phyloP scores from a whole-genome alignment of 2,113 vertebrate genomes.

The Nycticorax nycticorax region DNA sequence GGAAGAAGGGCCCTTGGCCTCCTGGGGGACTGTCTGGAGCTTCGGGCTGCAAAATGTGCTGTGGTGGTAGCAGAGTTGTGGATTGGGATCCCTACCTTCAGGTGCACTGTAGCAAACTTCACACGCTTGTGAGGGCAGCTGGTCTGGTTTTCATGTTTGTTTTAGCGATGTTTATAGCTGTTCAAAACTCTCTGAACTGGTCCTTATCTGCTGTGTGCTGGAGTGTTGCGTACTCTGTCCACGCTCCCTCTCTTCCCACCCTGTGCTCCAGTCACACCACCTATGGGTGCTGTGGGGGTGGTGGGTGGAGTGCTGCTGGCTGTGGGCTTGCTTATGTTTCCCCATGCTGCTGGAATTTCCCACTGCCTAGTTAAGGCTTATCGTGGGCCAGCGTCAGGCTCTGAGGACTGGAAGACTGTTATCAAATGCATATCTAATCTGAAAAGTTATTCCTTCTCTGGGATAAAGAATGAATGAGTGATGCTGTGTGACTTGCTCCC shows the following conservation, averaged over 20 bases:
- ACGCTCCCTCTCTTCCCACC: neutral
- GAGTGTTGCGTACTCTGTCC: neutral
- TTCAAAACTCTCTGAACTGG: neutral
- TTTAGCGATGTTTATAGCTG: neutral
- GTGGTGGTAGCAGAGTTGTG: neutral
- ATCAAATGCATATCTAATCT: neutral
- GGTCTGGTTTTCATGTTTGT: neutral
- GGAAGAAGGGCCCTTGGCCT: neutral
- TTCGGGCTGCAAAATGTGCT: neutral
- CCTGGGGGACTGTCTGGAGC: neutral
- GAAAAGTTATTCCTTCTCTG: neutral
- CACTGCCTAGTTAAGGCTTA: neutral
- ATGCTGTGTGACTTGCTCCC: neutral
- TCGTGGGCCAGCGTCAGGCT: rapidly evolving
- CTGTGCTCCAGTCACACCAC: neutral
- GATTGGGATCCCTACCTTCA: neutral
- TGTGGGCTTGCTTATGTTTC: neutral
- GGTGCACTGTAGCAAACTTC: neutral
- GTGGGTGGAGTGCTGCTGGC: neutral
- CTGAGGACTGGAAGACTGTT: neutral
- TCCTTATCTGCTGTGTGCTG: neutral
- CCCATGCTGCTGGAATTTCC: neutral
- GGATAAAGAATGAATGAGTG: neutral
- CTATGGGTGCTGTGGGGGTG: neutral
- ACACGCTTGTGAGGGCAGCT: neutral